These are phyloP conservation scores for Scaptomyza polygonia DNA, from an alignment of 2,888 invertebrate genomes.

Conservation along the genomic window DNA sequence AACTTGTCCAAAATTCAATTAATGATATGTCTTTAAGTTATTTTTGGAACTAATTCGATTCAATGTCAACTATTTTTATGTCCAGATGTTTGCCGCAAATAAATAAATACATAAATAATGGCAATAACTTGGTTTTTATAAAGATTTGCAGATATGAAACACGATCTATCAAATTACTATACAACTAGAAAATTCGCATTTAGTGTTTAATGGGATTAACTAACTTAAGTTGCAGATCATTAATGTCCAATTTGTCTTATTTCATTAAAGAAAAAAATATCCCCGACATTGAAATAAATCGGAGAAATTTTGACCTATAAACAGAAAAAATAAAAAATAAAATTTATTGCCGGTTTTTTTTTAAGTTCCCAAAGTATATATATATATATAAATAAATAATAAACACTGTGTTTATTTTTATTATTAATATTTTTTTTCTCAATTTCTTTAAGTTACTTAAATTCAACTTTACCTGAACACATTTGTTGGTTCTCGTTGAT, in stretches of 20 bases:
- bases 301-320: not conserved
- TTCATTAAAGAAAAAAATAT: not conserved
- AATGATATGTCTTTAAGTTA: conserved; percentile 63
- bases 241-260: conserved; percentile 2
- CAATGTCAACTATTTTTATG: conserved; percentile 73
- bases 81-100: conserved; percentile 52
- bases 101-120: conserved; percentile 29
- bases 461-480: conserved; percentile 1
- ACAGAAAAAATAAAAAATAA: no score
- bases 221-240: conserved; percentile 1
- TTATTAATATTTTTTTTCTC: no score
- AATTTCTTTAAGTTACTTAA: not conserved
- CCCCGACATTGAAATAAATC: not conserved
- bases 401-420: no score
- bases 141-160: not conserved
- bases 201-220: conserved; percentile 1
- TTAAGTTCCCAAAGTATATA: no score
- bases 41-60: conserved; percentile 64
- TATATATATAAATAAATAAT: no score
- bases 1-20: conserved; percentile 74
- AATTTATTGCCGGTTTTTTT: no score
- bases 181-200: not conserved
- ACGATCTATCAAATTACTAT: conserved; percentile 17
- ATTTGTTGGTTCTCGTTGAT: not conserved
- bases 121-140: conserved; percentile 19